Evolutionary conservation across 92 coral and sea anemone species (phyloP), one percentile per base, ranked within the genome.

Genomic region (Actinostola sp.): DNA sequence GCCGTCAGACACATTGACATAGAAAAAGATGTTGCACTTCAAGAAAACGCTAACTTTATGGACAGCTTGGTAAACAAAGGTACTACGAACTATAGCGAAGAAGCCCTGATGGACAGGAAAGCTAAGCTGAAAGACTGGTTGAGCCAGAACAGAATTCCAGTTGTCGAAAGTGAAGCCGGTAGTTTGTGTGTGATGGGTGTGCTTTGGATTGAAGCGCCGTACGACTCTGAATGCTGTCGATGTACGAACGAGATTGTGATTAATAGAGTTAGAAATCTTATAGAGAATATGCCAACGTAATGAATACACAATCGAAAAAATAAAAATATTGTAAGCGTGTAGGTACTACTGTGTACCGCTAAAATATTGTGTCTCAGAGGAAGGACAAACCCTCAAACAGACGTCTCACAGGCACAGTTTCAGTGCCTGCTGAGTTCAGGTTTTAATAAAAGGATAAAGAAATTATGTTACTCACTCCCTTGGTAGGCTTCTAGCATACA

Each of bases 171-270:
- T 12, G 89, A 84, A 27, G 75, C 77, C 31, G 70, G 65, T 16
- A 77, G 63, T 13, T 55, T 93, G 67, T 76, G 84, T n/a, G 94
- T 93, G 23, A 85, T 91, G 90, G 98, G 92, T n/a, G 90, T 89
- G 17, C 75, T 91, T 76, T 78, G 78, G 67, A 78, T 93, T 27
- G 98, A 91, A 42, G 90, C 93, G 0, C 98, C 97, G 10, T 93
- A 93, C 63, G 90, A 72, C n/a, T 76, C 73, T 25, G 97, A 93
- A 14, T 76, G 87, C 60, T 93, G 98, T 73, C 78, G 89, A 73
- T 92, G 92, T 45, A 76, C 80, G 26, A 93, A 93, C 52, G 98
- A 93, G 61, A 91, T 93, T 21, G 71, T 90, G 54, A 82, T 90
- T 46, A 86, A 88, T 50, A 85, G 91, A 13, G 67, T 93, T 42